phyloP scores from a whole-genome alignment of 1,140 invertebrate species.

The Ooceraea biroi region DNA sequence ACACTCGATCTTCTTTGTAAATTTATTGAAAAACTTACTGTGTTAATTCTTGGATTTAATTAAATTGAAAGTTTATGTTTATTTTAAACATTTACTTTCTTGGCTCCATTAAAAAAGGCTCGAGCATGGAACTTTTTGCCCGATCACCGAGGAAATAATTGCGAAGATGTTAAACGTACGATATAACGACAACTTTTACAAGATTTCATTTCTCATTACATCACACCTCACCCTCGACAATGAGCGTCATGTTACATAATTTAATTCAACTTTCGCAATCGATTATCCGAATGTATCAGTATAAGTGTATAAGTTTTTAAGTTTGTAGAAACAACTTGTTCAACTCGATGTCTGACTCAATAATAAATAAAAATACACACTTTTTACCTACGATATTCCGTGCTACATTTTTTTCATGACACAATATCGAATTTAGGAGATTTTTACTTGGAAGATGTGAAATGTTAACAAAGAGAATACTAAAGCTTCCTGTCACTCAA shows the following conservation, averaged over 20 bases:
- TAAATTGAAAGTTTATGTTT: background rate
- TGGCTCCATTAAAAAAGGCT: background rate
- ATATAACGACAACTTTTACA: slow-evolving; percentile 52
- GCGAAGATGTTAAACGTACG: slow-evolving; percentile 25
- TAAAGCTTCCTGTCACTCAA: background rate
- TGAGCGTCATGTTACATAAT: slow-evolving; percentile 35
- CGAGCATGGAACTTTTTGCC: slow-evolving; percentile 2
- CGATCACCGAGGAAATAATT: slow-evolving; percentile 29
- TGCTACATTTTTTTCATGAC: background rate
- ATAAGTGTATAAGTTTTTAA: slow-evolving; percentile 71
- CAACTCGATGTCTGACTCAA: slow-evolving; percentile 72
- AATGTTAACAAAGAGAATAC: background rate
- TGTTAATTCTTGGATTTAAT: slow-evolving; percentile 4
- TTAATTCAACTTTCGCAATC: slow-evolving; percentile 41
- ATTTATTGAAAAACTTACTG: background rate
- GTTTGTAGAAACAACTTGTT: slow-evolving; percentile 75
- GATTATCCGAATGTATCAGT: slow-evolving; percentile 62
- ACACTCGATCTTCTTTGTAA: background rate
- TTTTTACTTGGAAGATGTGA: background rate
- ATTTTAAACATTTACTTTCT: background rate
- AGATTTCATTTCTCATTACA: slow-evolving; percentile 35
- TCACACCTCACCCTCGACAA: slow-evolving; percentile 37
- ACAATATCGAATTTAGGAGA: background rate
- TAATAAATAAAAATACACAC: slow-evolving; percentile 76
- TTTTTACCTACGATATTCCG: slow-evolving; percentile 69